Evolutionary conservation across 2,113 vertebrate species (phyloP), one percentile per base, ranked within the genome.

Genomic region (Muntiacus muntjak): DNA sequence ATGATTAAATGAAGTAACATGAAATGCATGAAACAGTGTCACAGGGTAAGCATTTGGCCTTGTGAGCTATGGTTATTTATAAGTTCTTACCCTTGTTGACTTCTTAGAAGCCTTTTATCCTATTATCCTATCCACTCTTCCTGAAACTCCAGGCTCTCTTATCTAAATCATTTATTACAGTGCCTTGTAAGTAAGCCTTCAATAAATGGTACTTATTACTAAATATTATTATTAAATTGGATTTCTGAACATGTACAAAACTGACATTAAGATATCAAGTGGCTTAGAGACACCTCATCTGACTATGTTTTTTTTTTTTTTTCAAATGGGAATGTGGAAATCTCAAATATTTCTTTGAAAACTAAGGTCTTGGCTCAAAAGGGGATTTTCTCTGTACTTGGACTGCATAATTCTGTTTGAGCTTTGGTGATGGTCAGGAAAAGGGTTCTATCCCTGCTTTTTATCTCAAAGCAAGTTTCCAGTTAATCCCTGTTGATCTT

Each of bases 211-310:
- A 33, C 52, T 87, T 96, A 54, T 62, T 55, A 87, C 55, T 78
- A 91, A 79, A 79, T 78, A 40, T 84, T 74, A 83, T 60, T 71
- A 85, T 81, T 95, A 89, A 92, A 86, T 47, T 96, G 52, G 3
- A 89, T 96, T 94, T 91, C 64, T 78, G 43, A 93, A 93, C 13
- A 74, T n/a, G n/a, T 78, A 95, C 33, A 93, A 94, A 97, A 62
- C 6, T 94, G 45, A 93, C 25, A 96, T 95, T 93, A 94, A 43
- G 28, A 36, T 94, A 28, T 71, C 45, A 91, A 71, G 36, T 87
- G 33, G 43, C 5, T 82, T 88, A 71, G 25, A 86, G 52, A 47
- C 36, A 94, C 3, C 3, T 92, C 33, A 58, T 64, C 15, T 57
- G 21, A 58, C 36, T 45, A 30, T 88, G 14, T 58, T n/a, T 93